Base-by-base conservation (phyloP, 2,113 vertebrate species). In the Lampris megalopsis region DNA sequence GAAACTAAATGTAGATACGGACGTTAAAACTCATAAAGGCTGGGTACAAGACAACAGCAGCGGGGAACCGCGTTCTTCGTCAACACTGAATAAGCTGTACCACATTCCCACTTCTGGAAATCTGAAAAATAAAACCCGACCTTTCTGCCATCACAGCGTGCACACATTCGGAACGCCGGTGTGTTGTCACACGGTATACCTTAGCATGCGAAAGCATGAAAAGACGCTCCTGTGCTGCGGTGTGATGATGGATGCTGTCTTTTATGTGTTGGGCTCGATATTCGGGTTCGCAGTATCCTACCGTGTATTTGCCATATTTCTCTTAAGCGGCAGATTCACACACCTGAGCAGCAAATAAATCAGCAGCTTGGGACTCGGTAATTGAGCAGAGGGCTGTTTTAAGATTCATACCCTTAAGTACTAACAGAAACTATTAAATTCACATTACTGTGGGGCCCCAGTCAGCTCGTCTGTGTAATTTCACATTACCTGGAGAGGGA, bases 401-500 rank as follows among this genome's bases (percentile, higher is more conserved):
- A 88, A 91, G 89, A 94, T 93, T 93, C 93, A 91, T 91, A 88
- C 88, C 92, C 86, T 91, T 94, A 94, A 95, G 92, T 94, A 93
- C 88, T 87, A 94, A 92, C 92, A 94, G 91, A 92, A 94, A 94
- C 90, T 93, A 95, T 96, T 95, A 94, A 94, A 94, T 95, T 95
- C 94, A 93, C 92, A 95, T 91, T 87, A 94, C 93, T 87, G 90
- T 94, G 92, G 94, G 93, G 94, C 93, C 86, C 90, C 90, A 91
- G 91, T 93, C 92, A 95, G 94, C 87, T 94, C 73, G 77, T 80
- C 93, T 95, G 94, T 95, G 95, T 91, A 93, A 91, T 93, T 93
- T 93, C 89, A 93, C 81, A 93, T 95, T 97, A 99, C 98, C 98
- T 98, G 97, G 89, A 99, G 96, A 95, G 97, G 97, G 94, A 99